These are phyloP conservation scores for Parapsyche elsis DNA, from an alignment of 1,140 invertebrate genomes.

Conservation along the genomic window DNA sequence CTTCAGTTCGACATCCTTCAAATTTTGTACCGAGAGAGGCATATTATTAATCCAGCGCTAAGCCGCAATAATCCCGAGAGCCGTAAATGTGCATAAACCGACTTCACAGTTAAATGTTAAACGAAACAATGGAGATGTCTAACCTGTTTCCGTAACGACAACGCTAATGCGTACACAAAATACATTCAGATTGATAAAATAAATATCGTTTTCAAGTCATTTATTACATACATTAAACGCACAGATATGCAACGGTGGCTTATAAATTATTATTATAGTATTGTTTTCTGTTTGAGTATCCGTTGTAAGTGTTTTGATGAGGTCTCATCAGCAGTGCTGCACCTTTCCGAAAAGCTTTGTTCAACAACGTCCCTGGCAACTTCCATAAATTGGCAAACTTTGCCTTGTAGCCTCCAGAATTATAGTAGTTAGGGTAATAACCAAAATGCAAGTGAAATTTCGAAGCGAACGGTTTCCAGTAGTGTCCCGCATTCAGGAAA, in stretches of 20 bases:
- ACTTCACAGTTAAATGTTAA: no score
- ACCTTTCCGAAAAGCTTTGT: slow-evolving; percentile 37
- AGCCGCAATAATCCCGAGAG: no score
- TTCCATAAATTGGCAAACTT: slow-evolving; percentile 13
- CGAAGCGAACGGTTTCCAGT: slow-evolving; percentile 41
- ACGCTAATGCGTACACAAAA: no score
- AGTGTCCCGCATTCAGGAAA: slow-evolving; percentile 43
- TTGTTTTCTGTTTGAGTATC: not conserved
- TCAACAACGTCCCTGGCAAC: slow-evolving; percentile 35
- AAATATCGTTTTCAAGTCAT: no score
- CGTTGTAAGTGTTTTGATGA: not conserved
- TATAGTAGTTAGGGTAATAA: not conserved
- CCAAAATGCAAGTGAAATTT: slow-evolving; percentile 48
- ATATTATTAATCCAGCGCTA: no score
- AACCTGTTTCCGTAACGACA: no score
- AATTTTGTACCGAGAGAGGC: no score
- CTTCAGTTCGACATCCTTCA: no score
- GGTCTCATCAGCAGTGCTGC: slow-evolving; percentile 23
- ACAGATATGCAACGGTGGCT: no score
- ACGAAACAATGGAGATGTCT: no score
- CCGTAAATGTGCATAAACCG: no score
- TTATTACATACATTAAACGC: no score
- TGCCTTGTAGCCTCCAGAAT: slow-evolving; percentile 4
- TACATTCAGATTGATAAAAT: not conserved
- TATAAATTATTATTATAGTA: not conserved